Evolutionary conservation across 2,113 vertebrate genomes (phyloP).

Genomic region (Marcusenius ussheri): DNA sequence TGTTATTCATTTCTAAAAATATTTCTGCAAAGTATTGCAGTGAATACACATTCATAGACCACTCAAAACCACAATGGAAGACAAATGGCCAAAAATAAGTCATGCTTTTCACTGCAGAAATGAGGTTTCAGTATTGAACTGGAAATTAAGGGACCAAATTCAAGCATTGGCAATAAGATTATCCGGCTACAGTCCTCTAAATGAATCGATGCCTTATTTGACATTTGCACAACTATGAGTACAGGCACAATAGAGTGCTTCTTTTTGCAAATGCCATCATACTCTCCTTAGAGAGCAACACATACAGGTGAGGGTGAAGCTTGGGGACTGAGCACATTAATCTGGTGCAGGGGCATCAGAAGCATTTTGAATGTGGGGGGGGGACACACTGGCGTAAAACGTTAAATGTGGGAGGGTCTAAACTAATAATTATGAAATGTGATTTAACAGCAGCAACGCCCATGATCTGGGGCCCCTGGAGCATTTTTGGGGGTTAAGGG

Average conservation of each 20-base stretch:
- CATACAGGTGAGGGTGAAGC: background rate
- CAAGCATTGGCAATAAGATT: background rate
- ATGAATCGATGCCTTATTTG: background rate
- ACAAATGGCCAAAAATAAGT: background rate
- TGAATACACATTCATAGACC: background rate
- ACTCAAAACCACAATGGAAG: background rate
- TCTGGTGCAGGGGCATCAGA: background rate
- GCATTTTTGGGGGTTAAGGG: background rate
- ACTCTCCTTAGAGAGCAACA: background rate
- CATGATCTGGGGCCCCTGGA: background rate
- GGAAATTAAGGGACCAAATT: background rate
- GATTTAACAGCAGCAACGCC: no score
- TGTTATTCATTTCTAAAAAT: background rate
- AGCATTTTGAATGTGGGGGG: no score
- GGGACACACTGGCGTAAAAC: no score
- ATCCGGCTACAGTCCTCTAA: background rate
- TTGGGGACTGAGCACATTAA: background rate
- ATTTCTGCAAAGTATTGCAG: background rate
- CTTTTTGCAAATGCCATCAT: background rate
- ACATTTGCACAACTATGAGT: background rate
- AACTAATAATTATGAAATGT: no score
- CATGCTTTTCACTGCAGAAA: background rate
- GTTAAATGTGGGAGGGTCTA: no score
- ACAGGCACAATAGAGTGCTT: background rate
- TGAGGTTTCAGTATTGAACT: background rate